phyloP scores from a whole-genome alignment of 2,797 vertebrate species.

The Hyperoplus lanceolatus region DNA sequence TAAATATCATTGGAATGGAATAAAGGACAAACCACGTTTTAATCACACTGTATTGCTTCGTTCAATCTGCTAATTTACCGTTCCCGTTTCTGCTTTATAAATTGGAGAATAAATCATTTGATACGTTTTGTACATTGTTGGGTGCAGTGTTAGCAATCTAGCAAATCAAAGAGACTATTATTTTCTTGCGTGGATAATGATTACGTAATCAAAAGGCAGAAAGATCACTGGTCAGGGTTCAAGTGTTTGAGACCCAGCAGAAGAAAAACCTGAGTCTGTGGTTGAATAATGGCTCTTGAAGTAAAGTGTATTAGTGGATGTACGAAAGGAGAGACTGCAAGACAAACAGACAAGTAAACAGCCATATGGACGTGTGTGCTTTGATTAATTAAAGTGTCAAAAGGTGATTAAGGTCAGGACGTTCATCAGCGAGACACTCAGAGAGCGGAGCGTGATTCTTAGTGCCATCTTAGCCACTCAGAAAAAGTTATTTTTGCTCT shows the following conservation, averaged over 20 bases:
- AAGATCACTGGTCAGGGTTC: neutral
- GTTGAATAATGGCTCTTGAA: constrained; percentile 1
- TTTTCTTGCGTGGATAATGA: constrained; percentile 19
- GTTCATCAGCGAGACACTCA: constrained; percentile 20
- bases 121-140: neutral
- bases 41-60: neutral
- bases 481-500: neutral
- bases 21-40: neutral
- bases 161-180: constrained; percentile 17
- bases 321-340: neutral
- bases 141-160: constrained; percentile 2
- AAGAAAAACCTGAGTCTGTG: constrained; percentile 3
- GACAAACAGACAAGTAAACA: constrained; percentile 17
- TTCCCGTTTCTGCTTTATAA: neutral
- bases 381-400: constrained; percentile 52
- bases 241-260: constrained; percentile 10
- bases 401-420: constrained; percentile 50
- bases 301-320: neutral
- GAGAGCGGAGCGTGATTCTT: constrained; percentile 5
- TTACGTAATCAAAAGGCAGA: constrained; percentile 6
- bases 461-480: neutral
- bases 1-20: too few species aligned
- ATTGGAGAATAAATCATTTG: neutral
- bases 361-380: constrained; percentile 20
- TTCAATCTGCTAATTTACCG: neutral